Evolutionary conservation across 2,113 vertebrate species (phyloP).

Genomic region (Semnornis frantzii): DNA sequence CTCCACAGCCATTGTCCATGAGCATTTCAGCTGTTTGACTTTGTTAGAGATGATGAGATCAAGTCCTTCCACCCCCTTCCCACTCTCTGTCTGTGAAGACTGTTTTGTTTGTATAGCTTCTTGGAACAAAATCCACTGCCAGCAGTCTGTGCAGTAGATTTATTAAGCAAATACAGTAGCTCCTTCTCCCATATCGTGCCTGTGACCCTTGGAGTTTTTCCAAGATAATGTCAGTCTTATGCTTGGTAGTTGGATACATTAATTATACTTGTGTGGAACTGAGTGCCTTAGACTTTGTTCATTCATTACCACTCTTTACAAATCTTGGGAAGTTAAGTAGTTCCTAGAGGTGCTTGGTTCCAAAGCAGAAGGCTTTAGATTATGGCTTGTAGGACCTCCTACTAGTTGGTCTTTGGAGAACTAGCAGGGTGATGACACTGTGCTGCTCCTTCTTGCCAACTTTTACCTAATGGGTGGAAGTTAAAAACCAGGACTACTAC

Average conservation of each 20-base stretch:
- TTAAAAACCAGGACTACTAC: neutral
- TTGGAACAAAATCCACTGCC: constrained; percentile 47
- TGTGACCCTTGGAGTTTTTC: constrained; percentile 43
- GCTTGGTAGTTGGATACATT: constrained; percentile 17
- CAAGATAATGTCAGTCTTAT: constrained; percentile 51
- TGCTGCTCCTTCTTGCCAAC: neutral
- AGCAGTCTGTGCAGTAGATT: constrained; percentile 21
- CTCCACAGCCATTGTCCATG: neutral
- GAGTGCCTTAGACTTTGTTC: neutral
- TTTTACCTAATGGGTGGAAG: neutral
- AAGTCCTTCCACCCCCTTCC: neutral
- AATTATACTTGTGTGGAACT: constrained; percentile 41
- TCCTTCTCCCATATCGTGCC: constrained; percentile 32
- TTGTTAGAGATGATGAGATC: neutral
- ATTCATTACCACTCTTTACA: neutral
- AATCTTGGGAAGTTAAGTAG: neutral
- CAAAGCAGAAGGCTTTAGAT: neutral
- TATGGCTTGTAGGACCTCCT: neutral
- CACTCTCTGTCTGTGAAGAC: constrained; percentile 10
- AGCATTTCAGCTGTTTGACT: neutral
- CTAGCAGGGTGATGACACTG: neutral
- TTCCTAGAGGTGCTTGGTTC: neutral
- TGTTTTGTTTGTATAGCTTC: constrained; percentile 57
- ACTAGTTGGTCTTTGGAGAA: neutral
- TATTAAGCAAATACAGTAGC: constrained; percentile 46